These are phyloP conservation scores for Varanus salvator DNA, from an alignment of 2,113 vertebrate species.

Conservation along the genomic window DNA sequence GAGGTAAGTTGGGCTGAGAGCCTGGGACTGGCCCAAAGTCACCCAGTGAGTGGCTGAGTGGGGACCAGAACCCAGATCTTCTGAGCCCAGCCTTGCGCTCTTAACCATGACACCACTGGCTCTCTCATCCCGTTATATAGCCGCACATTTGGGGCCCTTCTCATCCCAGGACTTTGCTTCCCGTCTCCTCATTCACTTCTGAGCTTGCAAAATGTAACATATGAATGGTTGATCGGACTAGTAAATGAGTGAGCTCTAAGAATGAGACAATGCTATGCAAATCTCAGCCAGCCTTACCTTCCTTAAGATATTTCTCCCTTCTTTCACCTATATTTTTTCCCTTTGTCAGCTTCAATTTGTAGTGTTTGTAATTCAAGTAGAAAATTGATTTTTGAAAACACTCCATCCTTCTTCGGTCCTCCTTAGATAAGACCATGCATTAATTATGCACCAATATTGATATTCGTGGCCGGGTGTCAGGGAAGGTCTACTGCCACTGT, in stretches of 20 bases:
- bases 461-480: conserved; percentile 72
- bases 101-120: no score
- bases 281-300: not conserved
- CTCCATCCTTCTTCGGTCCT: conserved; percentile 73
- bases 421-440: conserved; percentile 71
- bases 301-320: not conserved
- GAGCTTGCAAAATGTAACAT: not conserved
- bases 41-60: no score
- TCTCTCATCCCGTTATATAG: not conserved
- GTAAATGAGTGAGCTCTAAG: not conserved
- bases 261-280: not conserved
- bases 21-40: no score
- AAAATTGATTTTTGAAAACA: conserved; percentile 82
- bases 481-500: conserved; percentile 79
- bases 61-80: no score
- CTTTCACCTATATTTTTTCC: conserved; percentile 46
- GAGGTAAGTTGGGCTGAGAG: no score
- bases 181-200: not conserved
- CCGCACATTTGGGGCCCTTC: not conserved
- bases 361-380: conserved; percentile 79
- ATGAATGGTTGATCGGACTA: not conserved
- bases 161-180: not conserved
- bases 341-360: conserved; percentile 72
- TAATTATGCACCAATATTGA: conserved; percentile 83
- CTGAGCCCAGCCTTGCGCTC: no score